phyloP scores from a whole-genome alignment of 2,888 invertebrate species.

The Drosophila meridionalis region DNA sequence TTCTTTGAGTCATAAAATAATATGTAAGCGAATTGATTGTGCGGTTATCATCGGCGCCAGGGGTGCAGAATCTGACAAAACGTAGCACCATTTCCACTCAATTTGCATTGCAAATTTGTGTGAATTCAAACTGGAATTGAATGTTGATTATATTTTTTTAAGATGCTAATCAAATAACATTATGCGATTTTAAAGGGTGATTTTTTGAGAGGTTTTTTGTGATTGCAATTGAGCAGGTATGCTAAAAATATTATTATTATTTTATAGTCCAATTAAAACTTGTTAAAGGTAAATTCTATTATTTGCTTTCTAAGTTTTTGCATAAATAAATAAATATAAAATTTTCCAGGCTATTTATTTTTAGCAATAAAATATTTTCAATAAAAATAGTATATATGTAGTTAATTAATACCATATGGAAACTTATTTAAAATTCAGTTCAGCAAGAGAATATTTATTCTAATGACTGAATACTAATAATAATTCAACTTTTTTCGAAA shows the following conservation, averaged over 20 bases:
- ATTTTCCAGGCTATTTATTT: too few relatives aligned
- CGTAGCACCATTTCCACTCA: conserved; percentile 4
- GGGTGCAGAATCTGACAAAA: conserved; percentile 1
- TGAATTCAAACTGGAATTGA: background rate
- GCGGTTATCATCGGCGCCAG: conserved; percentile 28
- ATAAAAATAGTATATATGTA: too few relatives aligned
- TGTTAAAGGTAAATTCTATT: background rate
- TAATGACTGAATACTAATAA: too few relatives aligned
- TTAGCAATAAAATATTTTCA: too few relatives aligned
- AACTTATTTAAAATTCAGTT: too few relatives aligned
- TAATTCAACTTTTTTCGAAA: too few relatives aligned
- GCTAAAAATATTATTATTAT: background rate
- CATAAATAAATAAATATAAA: background rate
- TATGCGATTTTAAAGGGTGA: background rate
- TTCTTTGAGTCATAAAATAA: conserved; percentile 68
- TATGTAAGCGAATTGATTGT: conserved; percentile 39
- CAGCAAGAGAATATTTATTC: too few relatives aligned
- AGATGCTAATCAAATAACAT: conserved; percentile 12
- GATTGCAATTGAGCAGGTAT: conserved; percentile 1
- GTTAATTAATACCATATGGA: too few relatives aligned
- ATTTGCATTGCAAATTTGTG: conserved; percentile 45
- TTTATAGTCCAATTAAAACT: too few relatives aligned
- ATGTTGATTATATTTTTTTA: conserved; percentile 5
- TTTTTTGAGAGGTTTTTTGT: background rate
- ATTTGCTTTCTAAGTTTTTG: background rate